Conservation (phyloP, 1,140 invertebrate genomes). For the Heliconius melpomene region DNA sequence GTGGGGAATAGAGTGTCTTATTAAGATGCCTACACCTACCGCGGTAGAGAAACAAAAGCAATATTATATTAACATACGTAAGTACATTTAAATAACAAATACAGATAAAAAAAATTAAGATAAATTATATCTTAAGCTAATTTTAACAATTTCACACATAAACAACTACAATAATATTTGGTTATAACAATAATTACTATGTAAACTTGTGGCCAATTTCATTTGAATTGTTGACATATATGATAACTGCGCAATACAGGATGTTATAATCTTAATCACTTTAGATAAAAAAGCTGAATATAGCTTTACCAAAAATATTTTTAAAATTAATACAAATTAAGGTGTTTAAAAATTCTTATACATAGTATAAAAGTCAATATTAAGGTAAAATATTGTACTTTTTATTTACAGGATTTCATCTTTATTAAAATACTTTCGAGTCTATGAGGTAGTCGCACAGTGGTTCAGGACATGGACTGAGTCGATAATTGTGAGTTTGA, state of each 20-base stretch:
- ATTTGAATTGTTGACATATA: background rate
- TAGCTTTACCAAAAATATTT: conserved; percentile 1
- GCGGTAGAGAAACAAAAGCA: no score
- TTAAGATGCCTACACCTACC: no score
- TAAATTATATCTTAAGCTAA: background rate
- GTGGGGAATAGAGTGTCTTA: no score
- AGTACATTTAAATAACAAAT: background rate
- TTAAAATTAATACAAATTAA: background rate
- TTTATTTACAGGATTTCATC: no score
- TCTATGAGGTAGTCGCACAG: no score
- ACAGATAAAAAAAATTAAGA: background rate
- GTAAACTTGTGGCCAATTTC: background rate
- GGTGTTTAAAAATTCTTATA: no score
- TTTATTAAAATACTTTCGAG: background rate
- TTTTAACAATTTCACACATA: background rate
- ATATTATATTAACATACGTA: background rate
- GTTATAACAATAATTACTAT: background rate
- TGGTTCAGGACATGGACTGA: no score
- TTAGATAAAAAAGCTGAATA: background rate
- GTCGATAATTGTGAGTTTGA: no score
- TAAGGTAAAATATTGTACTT: no score
- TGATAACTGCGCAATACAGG: background rate
- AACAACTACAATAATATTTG: background rate
- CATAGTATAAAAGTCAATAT: no score
- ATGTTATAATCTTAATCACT: conserved; percentile 7